Evolutionary conservation across 2,113 vertebrate species (phyloP).

Genomic region (Epinephelus moara): DNA sequence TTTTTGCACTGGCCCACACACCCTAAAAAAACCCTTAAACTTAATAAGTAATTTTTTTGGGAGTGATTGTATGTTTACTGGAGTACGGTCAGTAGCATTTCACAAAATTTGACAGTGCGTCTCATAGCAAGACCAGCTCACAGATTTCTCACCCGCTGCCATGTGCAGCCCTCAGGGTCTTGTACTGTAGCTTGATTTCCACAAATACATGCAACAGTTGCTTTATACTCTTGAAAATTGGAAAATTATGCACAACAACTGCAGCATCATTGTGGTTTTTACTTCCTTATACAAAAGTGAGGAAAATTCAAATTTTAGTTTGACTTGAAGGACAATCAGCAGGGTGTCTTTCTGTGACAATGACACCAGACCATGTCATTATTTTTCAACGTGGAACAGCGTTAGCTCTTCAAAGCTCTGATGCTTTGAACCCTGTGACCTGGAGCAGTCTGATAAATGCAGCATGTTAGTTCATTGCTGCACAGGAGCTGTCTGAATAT

Average conservation of each 20-base stretch:
- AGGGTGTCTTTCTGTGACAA: background rate
- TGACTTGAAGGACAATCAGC: background rate
- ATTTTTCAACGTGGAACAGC: background rate
- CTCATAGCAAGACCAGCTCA: too few relatives aligned
- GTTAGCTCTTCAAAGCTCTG: background rate
- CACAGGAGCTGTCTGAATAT: slow-evolving; percentile 13
- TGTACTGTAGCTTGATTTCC: too few relatives aligned
- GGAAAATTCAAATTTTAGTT: background rate
- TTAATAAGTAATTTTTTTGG: too few relatives aligned
- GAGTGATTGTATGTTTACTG: too few relatives aligned
- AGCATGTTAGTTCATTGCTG: slow-evolving; percentile 14
- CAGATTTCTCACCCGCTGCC: too few relatives aligned
- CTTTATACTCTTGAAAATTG: background rate
- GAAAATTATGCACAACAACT: too few relatives aligned
- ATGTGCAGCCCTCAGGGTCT: too few relatives aligned
- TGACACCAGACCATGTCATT: background rate
- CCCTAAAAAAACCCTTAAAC: too few relatives aligned
- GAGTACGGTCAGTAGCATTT: too few relatives aligned
- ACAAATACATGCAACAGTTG: background rate
- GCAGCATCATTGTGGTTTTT: too few relatives aligned
- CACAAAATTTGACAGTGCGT: too few relatives aligned
- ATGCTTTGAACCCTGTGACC: background rate
- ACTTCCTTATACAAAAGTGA: background rate
- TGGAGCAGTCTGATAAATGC: background rate
- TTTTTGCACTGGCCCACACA: too few relatives aligned